Conservation (phyloP, 2,797 vertebrate genomes). For the Catamblyrhynchus diadema region DNA sequence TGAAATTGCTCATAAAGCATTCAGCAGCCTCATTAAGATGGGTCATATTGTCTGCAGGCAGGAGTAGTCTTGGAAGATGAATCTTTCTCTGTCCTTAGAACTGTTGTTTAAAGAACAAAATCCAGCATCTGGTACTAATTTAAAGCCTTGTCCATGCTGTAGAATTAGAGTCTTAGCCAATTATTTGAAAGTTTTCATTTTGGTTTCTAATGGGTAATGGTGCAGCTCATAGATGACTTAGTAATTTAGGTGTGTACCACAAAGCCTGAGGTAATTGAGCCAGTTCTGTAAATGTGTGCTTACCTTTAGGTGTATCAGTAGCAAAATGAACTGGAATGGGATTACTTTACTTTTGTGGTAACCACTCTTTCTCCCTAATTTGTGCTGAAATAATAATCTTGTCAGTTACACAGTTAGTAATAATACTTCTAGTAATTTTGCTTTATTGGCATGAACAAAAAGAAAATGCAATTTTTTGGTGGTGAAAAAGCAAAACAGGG, state of each 20-base stretch:
- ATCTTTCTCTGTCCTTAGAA: conserved; percentile 22
- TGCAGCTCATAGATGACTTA: background rate
- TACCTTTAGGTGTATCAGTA: background rate
- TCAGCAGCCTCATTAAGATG: conserved; percentile 34
- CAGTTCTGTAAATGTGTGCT: background rate
- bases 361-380: background rate
- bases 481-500: background rate
- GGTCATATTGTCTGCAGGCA: conserved; percentile 35
- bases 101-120: conserved; percentile 27
- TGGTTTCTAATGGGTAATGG: background rate
- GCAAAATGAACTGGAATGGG: background rate
- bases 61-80: conserved; percentile 29
- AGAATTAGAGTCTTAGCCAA: background rate
- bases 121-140: conserved; percentile 32
- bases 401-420: background rate
- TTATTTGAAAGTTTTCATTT: conserved; percentile 4
- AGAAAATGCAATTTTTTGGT: background rate
- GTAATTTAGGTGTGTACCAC: background rate
- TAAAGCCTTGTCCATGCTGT: background rate
- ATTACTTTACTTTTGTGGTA: background rate
- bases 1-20: conserved; percentile 54
- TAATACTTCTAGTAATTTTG: background rate
- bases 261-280: background rate
- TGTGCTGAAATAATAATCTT: background rate
- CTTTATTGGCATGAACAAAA: background rate